Evolutionary conservation across 2,113 vertebrate species (phyloP).

Genomic region (Monopterus albus): DNA sequence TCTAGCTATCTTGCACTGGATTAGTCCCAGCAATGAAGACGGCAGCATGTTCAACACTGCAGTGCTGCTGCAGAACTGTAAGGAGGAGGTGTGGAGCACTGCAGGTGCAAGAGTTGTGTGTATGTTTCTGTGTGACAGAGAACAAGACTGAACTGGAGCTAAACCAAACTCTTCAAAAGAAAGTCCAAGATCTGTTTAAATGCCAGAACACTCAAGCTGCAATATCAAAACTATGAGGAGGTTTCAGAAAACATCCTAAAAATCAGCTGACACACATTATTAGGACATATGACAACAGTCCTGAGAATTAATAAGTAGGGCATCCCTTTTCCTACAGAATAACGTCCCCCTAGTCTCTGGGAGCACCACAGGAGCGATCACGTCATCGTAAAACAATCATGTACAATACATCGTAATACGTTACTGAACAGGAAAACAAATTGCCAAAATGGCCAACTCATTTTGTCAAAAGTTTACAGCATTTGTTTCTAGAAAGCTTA

Average conservation of each 20-base stretch:
- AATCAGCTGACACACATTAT: constrained; percentile 1
- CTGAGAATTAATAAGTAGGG: not conserved
- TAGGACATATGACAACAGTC: not conserved
- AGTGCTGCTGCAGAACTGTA: constrained; percentile 39
- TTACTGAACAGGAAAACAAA: not conserved
- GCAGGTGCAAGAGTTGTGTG: constrained; percentile 64
- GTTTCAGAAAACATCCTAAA: constrained; percentile 22
- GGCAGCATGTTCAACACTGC: constrained; percentile 31
- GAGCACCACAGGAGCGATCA: not conserved
- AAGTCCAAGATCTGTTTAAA: constrained; percentile 1
- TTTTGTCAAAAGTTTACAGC: not conserved
- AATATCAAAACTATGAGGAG: constrained; percentile 10
- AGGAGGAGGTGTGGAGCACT: constrained; percentile 31
- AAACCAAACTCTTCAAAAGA: constrained; percentile 29
- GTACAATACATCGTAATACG: no score
- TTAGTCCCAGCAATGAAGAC: constrained; percentile 27
- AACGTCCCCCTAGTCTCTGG: not conserved
- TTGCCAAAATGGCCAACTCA: not conserved
- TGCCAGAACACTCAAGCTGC: constrained; percentile 1
- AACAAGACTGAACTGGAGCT: constrained; percentile 29
- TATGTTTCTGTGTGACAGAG: constrained; percentile 7
- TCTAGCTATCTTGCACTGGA: constrained; percentile 6
- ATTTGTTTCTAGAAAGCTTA: not conserved
- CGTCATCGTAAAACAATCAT: no score
- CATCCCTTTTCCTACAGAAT: not conserved